These are phyloP conservation scores for Platyrinchus mystaceus DNA, from an alignment of 2,797 vertebrate genomes.

Conservation along the genomic window DNA sequence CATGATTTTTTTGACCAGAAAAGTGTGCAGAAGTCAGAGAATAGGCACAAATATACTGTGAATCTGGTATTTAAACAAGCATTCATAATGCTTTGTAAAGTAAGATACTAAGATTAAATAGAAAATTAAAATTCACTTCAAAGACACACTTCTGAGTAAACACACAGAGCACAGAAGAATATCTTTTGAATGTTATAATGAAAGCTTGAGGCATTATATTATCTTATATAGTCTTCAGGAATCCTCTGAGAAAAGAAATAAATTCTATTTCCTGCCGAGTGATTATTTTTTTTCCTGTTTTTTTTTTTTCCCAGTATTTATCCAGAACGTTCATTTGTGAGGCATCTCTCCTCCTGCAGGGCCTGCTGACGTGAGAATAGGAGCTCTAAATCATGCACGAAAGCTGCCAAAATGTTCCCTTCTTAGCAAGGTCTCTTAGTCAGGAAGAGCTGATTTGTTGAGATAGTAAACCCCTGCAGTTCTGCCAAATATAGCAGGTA, in stretches of 20 bases:
- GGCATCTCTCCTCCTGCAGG: constrained; percentile 47
- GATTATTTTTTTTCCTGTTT: not conserved
- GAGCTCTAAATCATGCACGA: constrained; percentile 21
- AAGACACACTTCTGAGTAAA: constrained; percentile 24
- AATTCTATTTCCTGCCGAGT: not conserved
- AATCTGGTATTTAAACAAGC: not conserved
- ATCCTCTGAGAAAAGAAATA: not conserved
- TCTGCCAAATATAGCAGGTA: constrained; percentile 53
- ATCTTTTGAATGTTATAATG: not conserved
- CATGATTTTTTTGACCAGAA: not conserved
- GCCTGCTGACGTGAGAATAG: not conserved
- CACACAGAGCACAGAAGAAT: not conserved
- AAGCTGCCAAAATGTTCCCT: constrained; percentile 58
- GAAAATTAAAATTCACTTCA: constrained; percentile 3
- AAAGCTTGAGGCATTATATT: constrained; percentile 3
- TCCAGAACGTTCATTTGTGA: not conserved
- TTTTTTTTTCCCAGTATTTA: not conserved
- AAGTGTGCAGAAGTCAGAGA: not conserved
- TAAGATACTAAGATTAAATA: not conserved
- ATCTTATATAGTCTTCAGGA: not conserved
- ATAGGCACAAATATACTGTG: not conserved
- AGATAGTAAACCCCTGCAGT: constrained; percentile 16
- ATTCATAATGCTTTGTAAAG: not conserved
- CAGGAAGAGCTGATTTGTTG: constrained; percentile 16
- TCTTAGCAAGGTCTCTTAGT: constrained; percentile 23